Evolutionary conservation across 1,140 invertebrate species (phyloP).

Genomic region (Zaprionus vittiger): DNA sequence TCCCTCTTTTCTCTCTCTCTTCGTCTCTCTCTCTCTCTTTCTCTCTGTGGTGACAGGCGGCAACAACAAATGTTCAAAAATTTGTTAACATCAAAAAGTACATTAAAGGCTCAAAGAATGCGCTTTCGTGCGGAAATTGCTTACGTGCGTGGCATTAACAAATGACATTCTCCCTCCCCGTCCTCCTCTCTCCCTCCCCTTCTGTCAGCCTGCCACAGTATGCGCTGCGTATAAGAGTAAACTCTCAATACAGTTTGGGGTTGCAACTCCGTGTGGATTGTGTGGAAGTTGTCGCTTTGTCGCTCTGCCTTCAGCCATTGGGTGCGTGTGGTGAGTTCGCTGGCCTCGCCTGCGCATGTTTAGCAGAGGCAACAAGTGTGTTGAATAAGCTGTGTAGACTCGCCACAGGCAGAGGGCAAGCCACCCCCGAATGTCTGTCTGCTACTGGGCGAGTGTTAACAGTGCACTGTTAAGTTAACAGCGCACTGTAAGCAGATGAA

Average conservation of each 20-base stretch:
- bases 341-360: conserved; percentile 46
- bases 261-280: conserved; percentile 44
- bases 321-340: conserved; percentile 60
- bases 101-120: conserved; percentile 82
- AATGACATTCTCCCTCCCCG: conserved; percentile 50
- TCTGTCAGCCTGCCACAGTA: not conserved
- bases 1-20: not conserved
- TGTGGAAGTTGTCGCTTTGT: conserved; percentile 77
- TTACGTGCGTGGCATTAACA: conserved; percentile 82
- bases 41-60: conserved; percentile 47
- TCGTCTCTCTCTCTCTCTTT: not conserved
- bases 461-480: conserved; percentile 18
- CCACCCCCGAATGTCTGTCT: not conserved
- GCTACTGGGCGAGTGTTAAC: conserved; percentile 23
- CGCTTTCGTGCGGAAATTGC: conserved; percentile 82
- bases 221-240: conserved; percentile 58
- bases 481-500: not conserved
- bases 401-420: not conserved
- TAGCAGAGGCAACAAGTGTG: conserved; percentile 69
- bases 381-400: conserved; percentile 27
- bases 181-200: too few relatives aligned
- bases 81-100: conserved; percentile 83
- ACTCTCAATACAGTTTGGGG: conserved; percentile 20
- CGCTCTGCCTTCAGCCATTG: conserved; percentile 67
- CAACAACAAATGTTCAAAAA: conserved; percentile 80